Evolutionary conservation across 2,797 vertebrate species (phyloP), one percentile per base, ranked within the genome.

Genomic region (Sebastes minor): DNA sequence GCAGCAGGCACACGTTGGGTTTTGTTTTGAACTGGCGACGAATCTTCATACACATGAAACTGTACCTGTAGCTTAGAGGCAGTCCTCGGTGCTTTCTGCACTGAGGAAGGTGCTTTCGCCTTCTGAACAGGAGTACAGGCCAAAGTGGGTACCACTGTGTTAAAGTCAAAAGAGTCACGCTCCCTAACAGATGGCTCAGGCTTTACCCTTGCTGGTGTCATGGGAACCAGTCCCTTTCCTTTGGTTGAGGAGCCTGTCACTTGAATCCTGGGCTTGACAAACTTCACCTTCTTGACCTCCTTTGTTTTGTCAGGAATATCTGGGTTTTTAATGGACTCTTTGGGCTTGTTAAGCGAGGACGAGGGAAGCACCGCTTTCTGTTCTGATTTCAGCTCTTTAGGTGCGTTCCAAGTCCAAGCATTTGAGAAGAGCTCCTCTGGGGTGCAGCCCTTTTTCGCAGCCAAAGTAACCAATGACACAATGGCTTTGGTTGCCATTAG

Each of bases 41-140:
- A 63, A 42, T 99, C 97, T 38, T 96, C 95, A 90, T 95, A 98
- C 72, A 98, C 96, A 0, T 96, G 94, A 86, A 98, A 98, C 7
- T 95, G 94, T 3, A 95, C 20, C 16, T 52, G 49, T n/a, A n/a
- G 80, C 66, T 93, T 87, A 0, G 86, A 27, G 3, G 74, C 84
- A 1, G 78, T 86, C 78, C 84, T 96, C 8, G 66, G 70, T 22
- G 82, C 30, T 66, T 90, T 92, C 20, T 71, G 81, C 3, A 32
- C 60, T 3, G 86, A 89, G 8, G 83, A 1, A 0, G 74, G 66
- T 2, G 64, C 38, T 30, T 70, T 82, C 9, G 82, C 14, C 20
- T 60, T 92, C 25, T 91, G 93, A 42, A 84, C 69, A 0, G 97
- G 96, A 46, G 96, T 97, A 57, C 88, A 92, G 78, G 80, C 89